Evolutionary conservation across 2,888 invertebrate species (phyloP), one percentile per base, ranked within the genome.

Genomic region (Folsomia manolachei): DNA sequence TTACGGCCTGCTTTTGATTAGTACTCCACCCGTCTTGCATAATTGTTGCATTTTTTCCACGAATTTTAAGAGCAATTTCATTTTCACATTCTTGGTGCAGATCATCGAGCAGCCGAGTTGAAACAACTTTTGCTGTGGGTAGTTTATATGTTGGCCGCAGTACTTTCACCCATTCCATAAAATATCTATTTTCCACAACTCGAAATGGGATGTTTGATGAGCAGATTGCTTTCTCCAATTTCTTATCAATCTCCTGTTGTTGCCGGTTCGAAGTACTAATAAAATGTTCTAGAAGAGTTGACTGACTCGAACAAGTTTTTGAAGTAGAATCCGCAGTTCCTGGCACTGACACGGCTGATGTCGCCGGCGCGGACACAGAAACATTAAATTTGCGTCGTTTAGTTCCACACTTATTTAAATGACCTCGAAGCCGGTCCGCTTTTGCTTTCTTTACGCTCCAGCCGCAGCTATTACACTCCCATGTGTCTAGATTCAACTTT

Each of bases 1-100:
- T 70, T 1, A 76, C 51, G 1, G 71, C 69, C 14, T 71, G 64
- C 1, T 61, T 23, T 11, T 71, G 71, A 1, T 23, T 64, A 23
- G 72, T 70, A 18, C 69, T 72, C 76, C 74, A 75, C 14, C 75
- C 75, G 64, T 69, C 69, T 27, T 75, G 75, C 4, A 73, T 62
- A 0, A 75, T 27, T 0, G 62, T 61, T 11, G 66, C 73, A 25
- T 62, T 69, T 64, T 70, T 71, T 23, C 62, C 63, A 14, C 18
- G 18, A 1, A 75, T 14, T n/a, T 66, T 25, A 11, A 14, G 63
- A 21, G 1, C 4, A 26, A 1, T 62, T 65, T 27, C 68, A 39
- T 53, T 19, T 19, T 26, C 18, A 18, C 11, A 26, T 68, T 21
- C 70, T 61, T 60, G 61, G 25, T 72, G 61, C 4, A 72, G 64